phyloP scores from a whole-genome alignment of 2,888 invertebrate species.

The Lasioglossum villosulum region DNA sequence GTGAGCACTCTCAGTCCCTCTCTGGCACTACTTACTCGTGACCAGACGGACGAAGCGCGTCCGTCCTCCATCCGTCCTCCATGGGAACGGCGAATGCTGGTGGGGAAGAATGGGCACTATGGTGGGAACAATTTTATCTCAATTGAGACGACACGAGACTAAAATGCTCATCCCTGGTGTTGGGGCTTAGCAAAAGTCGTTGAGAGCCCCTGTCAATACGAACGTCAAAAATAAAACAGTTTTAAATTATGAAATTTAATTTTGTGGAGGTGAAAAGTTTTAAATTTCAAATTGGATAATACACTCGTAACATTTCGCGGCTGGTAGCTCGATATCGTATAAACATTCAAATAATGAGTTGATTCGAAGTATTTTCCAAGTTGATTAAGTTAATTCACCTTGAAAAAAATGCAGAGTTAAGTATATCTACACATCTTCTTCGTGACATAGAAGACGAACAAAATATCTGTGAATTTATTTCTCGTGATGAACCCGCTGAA shows the following conservation, averaged over 20 bases:
- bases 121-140: too few species aligned
- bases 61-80: too few species aligned
- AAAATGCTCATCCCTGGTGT: too few species aligned
- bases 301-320: background rate
- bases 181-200: background rate
- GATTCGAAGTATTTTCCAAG: background rate
- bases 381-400: background rate
- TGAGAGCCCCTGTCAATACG: conserved; percentile 33
- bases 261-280: conserved; percentile 14
- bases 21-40: too few species aligned
- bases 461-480: background rate
- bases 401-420: background rate
- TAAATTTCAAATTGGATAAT: conserved; percentile 24
- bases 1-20: too few species aligned
- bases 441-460: background rate
- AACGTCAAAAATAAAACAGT: background rate
- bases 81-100: too few species aligned
- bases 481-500: background rate
- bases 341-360: background rate
- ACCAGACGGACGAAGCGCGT: too few species aligned
- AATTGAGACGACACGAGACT: too few species aligned
- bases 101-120: too few species aligned
- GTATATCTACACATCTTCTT: background rate
- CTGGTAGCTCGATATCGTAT: background rate
- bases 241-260: conserved; percentile 13